Conservation (phyloP, 2,797 vertebrate species). For the Cheirogaleus major region DNA sequence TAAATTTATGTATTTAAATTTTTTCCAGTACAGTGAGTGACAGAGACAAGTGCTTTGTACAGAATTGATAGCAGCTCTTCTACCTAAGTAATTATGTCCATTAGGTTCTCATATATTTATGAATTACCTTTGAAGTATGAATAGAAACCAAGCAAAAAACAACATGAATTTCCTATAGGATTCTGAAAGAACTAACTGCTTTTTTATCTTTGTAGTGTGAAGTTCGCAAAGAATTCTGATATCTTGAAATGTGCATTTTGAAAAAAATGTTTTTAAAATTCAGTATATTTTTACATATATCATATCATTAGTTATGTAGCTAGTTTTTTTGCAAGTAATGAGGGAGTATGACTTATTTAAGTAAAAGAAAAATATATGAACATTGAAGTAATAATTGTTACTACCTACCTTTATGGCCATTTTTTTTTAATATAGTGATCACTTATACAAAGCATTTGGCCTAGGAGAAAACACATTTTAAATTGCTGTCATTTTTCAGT, state of each 20-base stretch:
- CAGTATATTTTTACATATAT: neutral
- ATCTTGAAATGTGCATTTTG: constrained; percentile 22
- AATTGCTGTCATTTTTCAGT: constrained; percentile 60
- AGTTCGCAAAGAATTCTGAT: neutral
- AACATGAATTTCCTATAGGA: neutral
- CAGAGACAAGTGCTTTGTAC: neutral
- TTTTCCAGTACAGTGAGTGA: neutral
- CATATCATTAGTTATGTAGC: neutral
- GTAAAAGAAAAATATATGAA: constrained; percentile 1
- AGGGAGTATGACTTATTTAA: neutral
- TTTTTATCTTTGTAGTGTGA: neutral
- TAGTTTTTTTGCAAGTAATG: constrained; percentile 57
- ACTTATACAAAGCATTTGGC: neutral
- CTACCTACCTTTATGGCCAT: neutral
- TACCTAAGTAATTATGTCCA: neutral
- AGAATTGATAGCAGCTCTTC: neutral
- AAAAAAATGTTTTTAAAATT: constrained; percentile 42
- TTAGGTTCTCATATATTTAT: neutral
- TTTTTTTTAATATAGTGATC: neutral
- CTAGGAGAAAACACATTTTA: constrained; percentile 40
- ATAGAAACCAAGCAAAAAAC: neutral
- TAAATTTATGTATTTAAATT: neutral
- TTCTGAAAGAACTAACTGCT: neutral
- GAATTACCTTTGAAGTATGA: neutral
- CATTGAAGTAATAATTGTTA: constrained; percentile 5